A percentile compares a stretch with the other conserved stretches of the same genome.
These are phyloP conservation scores for Sceliomorpha sp. DNA, from an alignment of 2,888 invertebrate species.

Conservation along the genomic window DNA sequence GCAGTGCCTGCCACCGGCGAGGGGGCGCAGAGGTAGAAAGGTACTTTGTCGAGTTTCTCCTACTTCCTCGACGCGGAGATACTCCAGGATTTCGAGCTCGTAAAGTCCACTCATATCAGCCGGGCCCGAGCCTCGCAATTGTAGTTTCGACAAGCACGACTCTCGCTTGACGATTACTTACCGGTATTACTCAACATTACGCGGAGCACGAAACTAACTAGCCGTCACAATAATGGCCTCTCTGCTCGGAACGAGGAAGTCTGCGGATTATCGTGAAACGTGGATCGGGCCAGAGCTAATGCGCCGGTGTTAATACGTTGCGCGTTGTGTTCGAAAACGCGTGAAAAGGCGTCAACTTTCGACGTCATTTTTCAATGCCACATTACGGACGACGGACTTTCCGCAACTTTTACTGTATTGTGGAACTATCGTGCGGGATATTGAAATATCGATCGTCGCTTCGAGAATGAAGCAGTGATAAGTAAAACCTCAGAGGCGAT, in stretches of 20 bases:
- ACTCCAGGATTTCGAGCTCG: constrained; percentile 59
- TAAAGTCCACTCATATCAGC: constrained; percentile 61
- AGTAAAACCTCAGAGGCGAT: constrained; percentile 36
- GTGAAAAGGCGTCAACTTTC: no score
- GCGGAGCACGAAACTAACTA: constrained; percentile 32
- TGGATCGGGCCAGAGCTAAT: no score
- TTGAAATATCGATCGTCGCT: constrained; percentile 14
- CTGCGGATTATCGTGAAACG: constrained; percentile 15
- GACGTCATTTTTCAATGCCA: no score
- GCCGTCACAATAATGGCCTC: constrained; percentile 29
- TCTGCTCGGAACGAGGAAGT: constrained; percentile 6
- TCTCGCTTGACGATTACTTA: constrained; percentile 43
- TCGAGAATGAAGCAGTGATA: constrained; percentile 32
- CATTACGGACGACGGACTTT: no score
- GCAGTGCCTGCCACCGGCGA: no score
- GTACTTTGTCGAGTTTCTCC: constrained; percentile 53
- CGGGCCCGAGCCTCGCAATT: constrained; percentile 42
- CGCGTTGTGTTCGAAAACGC: no score
- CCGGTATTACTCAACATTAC: constrained; percentile 43
- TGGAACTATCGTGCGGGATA: no score
- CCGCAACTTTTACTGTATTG: no score
- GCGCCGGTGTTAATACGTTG: no score
- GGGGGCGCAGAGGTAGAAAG: constrained; percentile 50
- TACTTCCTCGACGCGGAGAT: constrained; percentile 43
- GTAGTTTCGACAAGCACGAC: constrained; percentile 30